A percentile compares a stretch with the other conserved stretches of the same genome.
phyloP scores from a whole-genome alignment of 2,113 vertebrate genomes.

The Cynopterus brachyotis region DNA sequence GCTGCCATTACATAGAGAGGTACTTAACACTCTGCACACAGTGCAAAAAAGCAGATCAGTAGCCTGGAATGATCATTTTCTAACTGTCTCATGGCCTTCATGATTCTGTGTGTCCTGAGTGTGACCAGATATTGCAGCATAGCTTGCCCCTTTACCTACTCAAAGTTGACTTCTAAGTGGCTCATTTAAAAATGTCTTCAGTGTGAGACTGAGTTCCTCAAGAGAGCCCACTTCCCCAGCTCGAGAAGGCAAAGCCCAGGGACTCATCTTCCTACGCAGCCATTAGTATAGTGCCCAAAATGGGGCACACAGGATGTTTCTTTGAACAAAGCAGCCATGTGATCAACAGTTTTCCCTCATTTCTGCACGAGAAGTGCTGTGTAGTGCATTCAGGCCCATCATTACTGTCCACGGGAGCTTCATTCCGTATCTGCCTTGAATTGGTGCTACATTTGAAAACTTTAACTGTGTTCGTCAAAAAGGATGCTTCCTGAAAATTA shows the following conservation, averaged over 20 bases:
- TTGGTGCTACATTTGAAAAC: neutral
- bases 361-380: neutral
- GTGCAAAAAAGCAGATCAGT: neutral
- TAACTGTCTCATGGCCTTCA: neutral
- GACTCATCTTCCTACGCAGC: neutral
- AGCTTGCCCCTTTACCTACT: neutral
- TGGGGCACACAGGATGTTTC: neutral
- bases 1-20: neutral
- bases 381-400: neutral
- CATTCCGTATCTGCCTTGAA: neutral
- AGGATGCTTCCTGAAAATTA: neutral
- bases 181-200: neutral
- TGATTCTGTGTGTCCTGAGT: neutral
- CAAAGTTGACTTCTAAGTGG: neutral
- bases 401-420: neutral
- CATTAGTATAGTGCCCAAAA: slow-evolving; percentile 4
- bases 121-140: neutral
- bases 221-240: neutral
- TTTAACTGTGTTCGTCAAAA: slow-evolving; percentile 19
- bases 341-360: neutral
- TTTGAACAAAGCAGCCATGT: slow-evolving; percentile 24
- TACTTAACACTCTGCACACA: neutral
- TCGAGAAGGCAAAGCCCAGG: neutral
- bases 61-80: neutral
- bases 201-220: neutral